Percentiles rank a stretch among this genome's conserved stretches.
Evolutionary conservation across 2,113 vertebrate genomes (phyloP).

Genomic region (Apaloderma vittatum): DNA sequence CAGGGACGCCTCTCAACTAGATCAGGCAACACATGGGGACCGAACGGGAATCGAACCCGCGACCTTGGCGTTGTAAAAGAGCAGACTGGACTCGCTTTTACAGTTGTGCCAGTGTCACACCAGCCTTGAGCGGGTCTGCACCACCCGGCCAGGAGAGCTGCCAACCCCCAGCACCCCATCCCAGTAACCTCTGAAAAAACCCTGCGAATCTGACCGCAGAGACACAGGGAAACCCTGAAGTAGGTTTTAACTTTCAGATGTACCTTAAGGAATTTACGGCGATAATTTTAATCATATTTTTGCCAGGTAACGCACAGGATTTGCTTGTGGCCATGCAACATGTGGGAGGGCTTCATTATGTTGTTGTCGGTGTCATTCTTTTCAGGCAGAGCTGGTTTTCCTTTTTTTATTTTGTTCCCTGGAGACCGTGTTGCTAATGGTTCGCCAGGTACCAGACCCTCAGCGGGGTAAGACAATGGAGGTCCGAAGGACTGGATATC

Average conservation of each 20-base stretch:
- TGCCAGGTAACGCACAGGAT: background rate
- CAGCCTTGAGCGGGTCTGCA: no score
- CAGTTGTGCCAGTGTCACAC: fast-evolving
- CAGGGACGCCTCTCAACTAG: no score
- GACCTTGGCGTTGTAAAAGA: no score
- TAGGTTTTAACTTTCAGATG: fast-evolving
- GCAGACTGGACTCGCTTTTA: background rate
- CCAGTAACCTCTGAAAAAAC: background rate
- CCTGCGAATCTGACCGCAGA: background rate
- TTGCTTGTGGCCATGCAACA: background rate
- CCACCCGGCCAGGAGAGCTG: background rate
- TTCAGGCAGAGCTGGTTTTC: background rate
- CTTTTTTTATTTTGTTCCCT: background rate
- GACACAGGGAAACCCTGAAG: background rate
- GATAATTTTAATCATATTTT: background rate
- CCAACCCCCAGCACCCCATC: background rate
- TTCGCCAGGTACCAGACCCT: background rate
- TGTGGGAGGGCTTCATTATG: background rate
- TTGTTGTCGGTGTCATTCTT: background rate
- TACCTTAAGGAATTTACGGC: background rate
- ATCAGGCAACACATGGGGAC: no score
- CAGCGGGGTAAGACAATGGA: background rate
- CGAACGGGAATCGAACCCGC: no score
- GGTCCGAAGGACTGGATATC: fast-evolving
- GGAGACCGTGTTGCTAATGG: background rate